phyloP scores from a whole-genome alignment of 2,888 invertebrate genomes.

The Theretra japonica region DNA sequence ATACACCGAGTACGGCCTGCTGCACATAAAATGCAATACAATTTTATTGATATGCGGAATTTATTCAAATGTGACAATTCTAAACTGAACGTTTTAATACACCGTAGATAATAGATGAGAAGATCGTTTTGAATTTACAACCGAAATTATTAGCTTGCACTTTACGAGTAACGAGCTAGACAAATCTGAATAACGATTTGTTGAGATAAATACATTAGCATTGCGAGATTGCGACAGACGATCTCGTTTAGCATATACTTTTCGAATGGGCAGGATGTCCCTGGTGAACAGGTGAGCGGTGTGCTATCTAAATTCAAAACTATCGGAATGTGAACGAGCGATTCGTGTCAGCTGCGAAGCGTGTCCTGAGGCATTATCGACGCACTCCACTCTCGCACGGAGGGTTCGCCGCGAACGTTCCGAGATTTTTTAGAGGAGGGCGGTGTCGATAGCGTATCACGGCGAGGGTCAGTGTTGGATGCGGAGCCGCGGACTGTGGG shows the following conservation, averaged over 20 bases:
- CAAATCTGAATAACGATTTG: not conserved
- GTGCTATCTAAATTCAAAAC: conserved; percentile 19
- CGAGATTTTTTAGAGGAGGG: conserved; percentile 58
- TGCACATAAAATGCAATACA: not conserved
- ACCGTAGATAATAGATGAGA: not conserved
- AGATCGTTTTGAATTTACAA: not conserved
- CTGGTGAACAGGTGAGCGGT: conserved; percentile 10
- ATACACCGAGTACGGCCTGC: not conserved
- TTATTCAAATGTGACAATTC: not conserved
- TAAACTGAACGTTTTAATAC: not conserved
- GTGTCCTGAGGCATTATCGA: conserved; percentile 54
- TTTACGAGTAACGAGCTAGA: not conserved
- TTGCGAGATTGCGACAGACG: not conserved
- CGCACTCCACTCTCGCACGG: conserved; percentile 41
- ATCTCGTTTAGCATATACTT: conserved; percentile 12
- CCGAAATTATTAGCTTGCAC: not conserved
- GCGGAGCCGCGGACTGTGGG: conserved; percentile 60
- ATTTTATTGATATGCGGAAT: not conserved
- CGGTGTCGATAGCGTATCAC: conserved; percentile 59
- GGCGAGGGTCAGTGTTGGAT: conserved; percentile 57
- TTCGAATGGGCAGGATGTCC: conserved; percentile 12
- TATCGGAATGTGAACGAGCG: conserved; percentile 20
- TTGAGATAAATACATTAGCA: not conserved
- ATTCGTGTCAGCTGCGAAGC: conserved; percentile 47
- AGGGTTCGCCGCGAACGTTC: conserved; percentile 53